Base-by-base conservation (phyloP, 2,797 vertebrate species). In the Paramormyrops hopkinsi region DNA sequence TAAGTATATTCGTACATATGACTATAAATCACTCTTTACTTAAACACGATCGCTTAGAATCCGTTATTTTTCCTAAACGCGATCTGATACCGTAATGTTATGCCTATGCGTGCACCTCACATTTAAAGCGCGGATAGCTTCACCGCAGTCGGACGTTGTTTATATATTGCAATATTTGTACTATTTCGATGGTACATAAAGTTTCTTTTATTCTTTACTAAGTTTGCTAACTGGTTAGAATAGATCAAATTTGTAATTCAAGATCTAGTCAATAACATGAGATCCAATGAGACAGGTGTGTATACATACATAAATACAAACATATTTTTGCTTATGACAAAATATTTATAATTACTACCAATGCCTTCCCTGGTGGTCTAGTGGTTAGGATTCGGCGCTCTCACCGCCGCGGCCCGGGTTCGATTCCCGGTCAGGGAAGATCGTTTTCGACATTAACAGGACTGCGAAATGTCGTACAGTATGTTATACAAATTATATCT, bases 331-430 rank as follows among this genome's bases (percentile, higher is more conserved):
- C 54, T 6, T 56, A 56, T 54, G 0, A 19, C 0, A 19, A 54
- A 1, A 17, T 5, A 17, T 54, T 54, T 4, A 54, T 0, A 5
- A 0, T 0, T 0, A 0, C 0, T 5, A 0, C 0, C 0, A 2
- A 0, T 6, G 1, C 0, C 1, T 7, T 96, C 94, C 94, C 95
- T 95, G 95, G 93, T 96, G 93, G 95, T 96, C 95, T 95, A 96
- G 95, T 96, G 95, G 95, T 94, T 95, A 95, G 94, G 95, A 95
- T 96, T 95, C 92, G 93, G 94, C 92, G 94, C 94, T 95, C 93
- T 96, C 94, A 95, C 94, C 92, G 91, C 93, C 91, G 92, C 90
- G 93, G 93, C 93, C 94, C 89, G 91, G 94, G 93, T 95, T 95
- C 91, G 93, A 96, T 96, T 96, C 95, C 94, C 93, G 91, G 93